phyloP scores from a whole-genome alignment of 2,113 vertebrate genomes.

The Myiozetetes cayanensis region DNA sequence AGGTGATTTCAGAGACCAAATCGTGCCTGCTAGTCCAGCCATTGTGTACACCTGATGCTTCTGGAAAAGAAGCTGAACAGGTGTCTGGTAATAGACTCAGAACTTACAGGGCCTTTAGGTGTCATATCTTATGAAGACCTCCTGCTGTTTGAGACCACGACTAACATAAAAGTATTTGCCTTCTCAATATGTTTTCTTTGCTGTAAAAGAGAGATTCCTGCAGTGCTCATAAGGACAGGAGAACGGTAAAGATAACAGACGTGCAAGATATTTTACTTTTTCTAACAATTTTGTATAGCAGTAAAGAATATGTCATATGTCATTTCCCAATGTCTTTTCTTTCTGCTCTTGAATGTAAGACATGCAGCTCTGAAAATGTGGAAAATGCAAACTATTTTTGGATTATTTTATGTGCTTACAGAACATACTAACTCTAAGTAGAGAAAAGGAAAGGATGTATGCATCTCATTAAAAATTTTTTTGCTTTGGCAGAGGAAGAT shows the following conservation, averaged over 20 bases:
- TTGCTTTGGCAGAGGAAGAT: neutral
- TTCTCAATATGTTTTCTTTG: conserved; percentile 48
- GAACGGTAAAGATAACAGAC: conserved; percentile 3
- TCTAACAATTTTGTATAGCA: neutral
- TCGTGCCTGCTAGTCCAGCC: neutral
- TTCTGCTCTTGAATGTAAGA: neutral
- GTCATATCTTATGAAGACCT: neutral
- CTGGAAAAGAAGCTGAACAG: conserved; percentile 29
- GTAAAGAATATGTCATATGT: neutral
- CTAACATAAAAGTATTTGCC: conserved; percentile 51
- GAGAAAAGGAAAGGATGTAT: neutral
- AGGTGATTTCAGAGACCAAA: conserved; percentile 22
- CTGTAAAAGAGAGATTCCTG: conserved; percentile 36
- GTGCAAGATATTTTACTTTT: neutral
- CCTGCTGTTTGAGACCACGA: conserved; percentile 37
- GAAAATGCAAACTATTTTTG: neutral
- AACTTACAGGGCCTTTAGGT: conserved; percentile 31
- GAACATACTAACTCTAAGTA: neutral
- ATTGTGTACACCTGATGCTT: conserved; percentile 36
- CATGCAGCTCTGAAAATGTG: neutral
- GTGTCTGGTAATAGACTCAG: conserved; percentile 53
- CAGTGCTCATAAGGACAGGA: conserved; percentile 16
- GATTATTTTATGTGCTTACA: neutral
- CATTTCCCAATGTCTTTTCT: neutral
- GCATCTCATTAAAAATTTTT: neutral